phyloP scores from a whole-genome alignment of 2,113 vertebrate genomes.

The Ptychochromis oligacanthus region DNA sequence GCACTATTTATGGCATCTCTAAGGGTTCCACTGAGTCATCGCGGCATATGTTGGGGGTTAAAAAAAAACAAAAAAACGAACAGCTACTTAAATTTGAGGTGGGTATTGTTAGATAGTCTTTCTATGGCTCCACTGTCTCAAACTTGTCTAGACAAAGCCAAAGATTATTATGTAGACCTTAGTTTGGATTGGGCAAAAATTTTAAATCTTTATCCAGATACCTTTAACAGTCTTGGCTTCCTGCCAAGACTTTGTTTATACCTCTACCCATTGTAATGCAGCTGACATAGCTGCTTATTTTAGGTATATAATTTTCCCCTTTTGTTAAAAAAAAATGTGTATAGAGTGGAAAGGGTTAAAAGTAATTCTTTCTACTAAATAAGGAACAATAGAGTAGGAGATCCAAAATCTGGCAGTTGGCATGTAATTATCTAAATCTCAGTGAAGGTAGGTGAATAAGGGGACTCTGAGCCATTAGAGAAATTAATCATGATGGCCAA shows the following conservation, averaged over 20 bases:
- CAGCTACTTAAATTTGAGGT: neutral
- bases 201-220: neutral
- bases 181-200: neutral
- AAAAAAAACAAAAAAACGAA: too few species aligned
- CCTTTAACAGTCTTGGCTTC: neutral
- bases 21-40: neutral
- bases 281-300: neutral
- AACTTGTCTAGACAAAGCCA: neutral
- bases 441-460: constrained; percentile 33
- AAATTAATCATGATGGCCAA: constrained; percentile 60
- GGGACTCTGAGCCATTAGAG: constrained; percentile 41
- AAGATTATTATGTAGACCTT: constrained; percentile 11
- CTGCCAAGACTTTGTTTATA: neutral
- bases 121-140: neutral
- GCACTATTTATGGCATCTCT: neutral
- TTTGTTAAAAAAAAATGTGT: neutral
- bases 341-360: neutral
- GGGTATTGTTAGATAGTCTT: neutral
- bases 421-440: constrained; percentile 42
- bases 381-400: constrained; percentile 6
- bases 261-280: neutral
- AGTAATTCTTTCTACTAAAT: neutral
- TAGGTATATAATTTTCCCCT: neutral
- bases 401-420: constrained; percentile 18
- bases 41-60: neutral